These are phyloP conservation scores for Hirtodrosophila confusa DNA, from an alignment of 2,888 invertebrate species.

Conservation along the genomic window DNA sequence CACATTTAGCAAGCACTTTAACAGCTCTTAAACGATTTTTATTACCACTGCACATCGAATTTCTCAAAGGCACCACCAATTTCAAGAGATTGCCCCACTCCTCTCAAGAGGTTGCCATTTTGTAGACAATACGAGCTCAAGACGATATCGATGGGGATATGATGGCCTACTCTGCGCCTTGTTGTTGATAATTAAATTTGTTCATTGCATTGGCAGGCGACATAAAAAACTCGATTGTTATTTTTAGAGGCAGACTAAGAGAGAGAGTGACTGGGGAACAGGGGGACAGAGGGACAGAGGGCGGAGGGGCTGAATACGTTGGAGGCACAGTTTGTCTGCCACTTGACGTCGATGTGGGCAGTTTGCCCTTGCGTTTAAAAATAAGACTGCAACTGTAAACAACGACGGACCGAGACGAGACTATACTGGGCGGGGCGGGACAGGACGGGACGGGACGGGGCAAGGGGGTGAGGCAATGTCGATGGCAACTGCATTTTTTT, in stretches of 20 bases:
- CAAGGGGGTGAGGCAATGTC: constrained; percentile 27
- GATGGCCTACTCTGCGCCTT: constrained; percentile 40
- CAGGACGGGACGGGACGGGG: too few relatives aligned
- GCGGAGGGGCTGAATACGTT: constrained; percentile 14
- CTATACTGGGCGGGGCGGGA: too few relatives aligned
- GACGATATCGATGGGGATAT: constrained; percentile 29
- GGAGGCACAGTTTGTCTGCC: constrained; percentile 62
- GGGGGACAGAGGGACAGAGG: background rate
- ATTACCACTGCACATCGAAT: constrained; percentile 43
- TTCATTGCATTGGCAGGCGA: constrained; percentile 42
- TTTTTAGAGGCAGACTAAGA: constrained; percentile 49
- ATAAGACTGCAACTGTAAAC: constrained; percentile 70
- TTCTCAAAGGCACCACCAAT: constrained; percentile 31
- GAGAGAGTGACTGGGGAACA: background rate
- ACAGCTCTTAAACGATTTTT: constrained; percentile 29
- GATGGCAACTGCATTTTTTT: constrained; percentile 18
- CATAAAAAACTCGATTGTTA: constrained; percentile 59
- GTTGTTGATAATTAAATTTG: constrained; percentile 70
- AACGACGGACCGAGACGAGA: constrained; percentile 31
- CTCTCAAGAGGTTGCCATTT: constrained; percentile 22
- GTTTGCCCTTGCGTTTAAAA: constrained; percentile 76
- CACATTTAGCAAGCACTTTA: constrained; percentile 12
- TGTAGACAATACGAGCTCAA: constrained; percentile 11
- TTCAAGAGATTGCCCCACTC: constrained; percentile 17
- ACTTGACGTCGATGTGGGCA: constrained; percentile 67